Percentiles rank a stretch among this genome's conserved stretches.
These are phyloP conservation scores for Melanophora roralis DNA, from an alignment of 2,888 invertebrate genomes.

Conservation along the genomic window DNA sequence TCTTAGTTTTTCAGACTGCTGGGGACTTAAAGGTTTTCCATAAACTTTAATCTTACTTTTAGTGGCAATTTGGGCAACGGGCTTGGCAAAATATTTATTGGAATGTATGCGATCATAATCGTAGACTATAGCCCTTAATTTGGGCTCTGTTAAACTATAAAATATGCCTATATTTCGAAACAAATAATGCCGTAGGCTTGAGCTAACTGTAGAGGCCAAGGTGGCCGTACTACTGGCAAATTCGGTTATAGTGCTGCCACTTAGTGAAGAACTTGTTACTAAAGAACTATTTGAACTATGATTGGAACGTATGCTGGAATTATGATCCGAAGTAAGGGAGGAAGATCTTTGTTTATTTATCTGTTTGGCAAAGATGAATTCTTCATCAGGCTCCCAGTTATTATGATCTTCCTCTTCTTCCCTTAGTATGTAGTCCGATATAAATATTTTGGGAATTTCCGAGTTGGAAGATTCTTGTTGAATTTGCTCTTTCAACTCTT, in stretches of 20 bases:
- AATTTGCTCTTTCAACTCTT: constrained; percentile 31
- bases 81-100: constrained; percentile 68
- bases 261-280: constrained; percentile 56
- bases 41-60: constrained; percentile 50
- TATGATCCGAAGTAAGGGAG: constrained; percentile 62
- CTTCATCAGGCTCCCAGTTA: constrained; percentile 77
- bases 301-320: constrained; percentile 48
- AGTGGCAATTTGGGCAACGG: background rate
- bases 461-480: constrained; percentile 29
- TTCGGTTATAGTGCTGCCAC: constrained; percentile 74
- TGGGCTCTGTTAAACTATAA: constrained; percentile 72
- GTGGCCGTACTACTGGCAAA: constrained; percentile 72
- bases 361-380: constrained; percentile 74
- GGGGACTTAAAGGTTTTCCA: constrained; percentile 61
- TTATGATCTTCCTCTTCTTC: constrained; percentile 72
- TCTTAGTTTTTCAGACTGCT: background rate
- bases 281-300: constrained; percentile 57
- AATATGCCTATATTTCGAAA: constrained; percentile 74
- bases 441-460: constrained; percentile 55
- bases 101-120: constrained; percentile 73
- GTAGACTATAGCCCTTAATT: constrained; percentile 74
- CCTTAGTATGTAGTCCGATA: constrained; percentile 32
- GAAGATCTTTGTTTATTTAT: constrained; percentile 48
- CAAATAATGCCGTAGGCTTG: constrained; percentile 68
- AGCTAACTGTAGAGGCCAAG: constrained; percentile 67